Base-by-base conservation (phyloP, 92 coral and sea anemone genomes). In the Parazoanthus atlanticus region DNA sequence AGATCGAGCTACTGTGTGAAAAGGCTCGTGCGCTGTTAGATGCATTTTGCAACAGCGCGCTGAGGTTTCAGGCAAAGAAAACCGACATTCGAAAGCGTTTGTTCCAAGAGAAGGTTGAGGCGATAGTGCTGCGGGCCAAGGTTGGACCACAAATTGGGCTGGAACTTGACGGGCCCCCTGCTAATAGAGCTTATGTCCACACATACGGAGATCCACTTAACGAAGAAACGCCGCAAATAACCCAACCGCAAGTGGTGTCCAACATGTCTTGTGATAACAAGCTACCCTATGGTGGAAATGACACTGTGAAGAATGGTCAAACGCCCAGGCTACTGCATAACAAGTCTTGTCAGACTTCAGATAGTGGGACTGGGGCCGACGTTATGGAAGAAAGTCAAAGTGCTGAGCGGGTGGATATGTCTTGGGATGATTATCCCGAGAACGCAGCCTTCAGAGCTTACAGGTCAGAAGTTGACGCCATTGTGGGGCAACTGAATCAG, bases 341-440 rank as follows among this genome's bases (percentile, higher is more conserved):
- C 34, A 85, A 79, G 66, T 84, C 81, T 28, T 77, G 87, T 33
- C 91, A 91, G 29, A 64, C 65, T 4, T 82, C 76, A 19, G 91
- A 70, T 54, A 78, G 23, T 16, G 84, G 52, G 29, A 76, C 67
- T 19, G 91, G 70, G 29, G 84, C 65, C 67, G 65, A 90, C 16
- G 81, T 91, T 4, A 25, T 41, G 33, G 92, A 86, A 25, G 67
- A 90, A 30, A 56, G 74, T 21, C 3, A 2, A 26, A 31, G 54
- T 76, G 30, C 25, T 58, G 75, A 85, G n/a, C 86, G 78, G 61
- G 80, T 64, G 41, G 95, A 91, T 69, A 84, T 95, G 88, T 90
- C 98, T 8, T 95, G 98, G 98, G 98, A 95, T 61, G 47, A 92
- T 65, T 93, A 90, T 43, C 96, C 92, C 8, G 91, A 93, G 40